Evolutionary conservation across 2,888 invertebrate species (phyloP).

Genomic region (Quadroppia sp.): DNA sequence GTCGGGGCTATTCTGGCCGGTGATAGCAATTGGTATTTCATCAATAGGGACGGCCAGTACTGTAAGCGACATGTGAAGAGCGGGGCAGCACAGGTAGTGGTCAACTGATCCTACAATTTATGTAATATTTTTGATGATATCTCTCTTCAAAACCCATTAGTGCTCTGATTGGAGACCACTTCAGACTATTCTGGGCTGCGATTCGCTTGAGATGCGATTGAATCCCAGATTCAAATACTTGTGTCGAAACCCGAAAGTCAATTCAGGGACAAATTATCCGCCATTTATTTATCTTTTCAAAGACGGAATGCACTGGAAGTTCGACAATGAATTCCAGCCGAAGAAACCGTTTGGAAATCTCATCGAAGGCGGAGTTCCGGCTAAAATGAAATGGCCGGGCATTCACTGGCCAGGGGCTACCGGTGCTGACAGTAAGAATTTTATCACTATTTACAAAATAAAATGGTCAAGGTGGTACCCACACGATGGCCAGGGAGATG

Average conservation of each 20-base stretch:
- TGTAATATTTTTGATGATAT: background rate
- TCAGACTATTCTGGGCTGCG: background rate
- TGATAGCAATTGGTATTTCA: background rate
- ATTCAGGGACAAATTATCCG: background rate
- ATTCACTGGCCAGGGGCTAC: background rate
- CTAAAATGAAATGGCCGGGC: background rate
- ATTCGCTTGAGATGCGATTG: background rate
- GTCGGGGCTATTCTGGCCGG: background rate
- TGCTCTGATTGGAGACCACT: background rate
- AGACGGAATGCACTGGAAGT: background rate
- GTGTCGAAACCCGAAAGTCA: background rate
- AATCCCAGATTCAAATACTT: background rate
- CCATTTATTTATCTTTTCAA: background rate
- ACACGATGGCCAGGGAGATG: background rate
- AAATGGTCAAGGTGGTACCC: constrained; percentile 7
- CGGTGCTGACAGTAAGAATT: background rate
- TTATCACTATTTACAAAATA: background rate
- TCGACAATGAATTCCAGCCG: background rate
- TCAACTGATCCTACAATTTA: background rate
- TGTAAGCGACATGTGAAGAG: background rate
- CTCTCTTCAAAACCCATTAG: background rate
- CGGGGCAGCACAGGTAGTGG: background rate
- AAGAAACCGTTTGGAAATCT: constrained; percentile 9
- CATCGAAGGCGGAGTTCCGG: background rate
- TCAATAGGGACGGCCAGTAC: background rate